Base-by-base conservation (phyloP, 2,888 invertebrate species). In the Cynaeus angustus region DNA sequence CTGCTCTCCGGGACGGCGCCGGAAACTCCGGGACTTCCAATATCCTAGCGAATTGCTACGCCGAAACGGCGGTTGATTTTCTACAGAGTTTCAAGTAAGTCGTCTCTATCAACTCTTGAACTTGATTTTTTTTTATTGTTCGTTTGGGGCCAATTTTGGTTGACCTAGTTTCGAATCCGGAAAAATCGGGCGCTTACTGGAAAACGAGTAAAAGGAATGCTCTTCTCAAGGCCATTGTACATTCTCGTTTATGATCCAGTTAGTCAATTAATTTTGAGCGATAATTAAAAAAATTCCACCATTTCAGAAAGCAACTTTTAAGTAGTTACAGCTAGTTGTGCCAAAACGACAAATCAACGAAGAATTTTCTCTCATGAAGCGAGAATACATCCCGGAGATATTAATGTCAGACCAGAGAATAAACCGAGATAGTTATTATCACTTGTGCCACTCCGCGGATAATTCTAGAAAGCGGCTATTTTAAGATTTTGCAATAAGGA, bases 381-480 rank as follows among this genome's bases (percentile, higher is more conserved):
- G 33, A 33, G 21, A 21, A 7, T 7, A 33, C 33, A n/a, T 30
- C 38, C 13, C 21, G 33, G 46, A 8, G 59, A 59, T 46, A 26
- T 59, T 14, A 46, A 50, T 30, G 50, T n/a, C 65, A 14, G 53
- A 21, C 16, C 43, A 55, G 21, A 33, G 10, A 26, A 52, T 65
- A 46, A 41, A 26, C 46, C 16, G 46, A 61, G 48, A 61, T 33
- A 28, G 48, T 48, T 48, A 48, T 48, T 26, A 26, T 52, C 10
- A 14, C 50, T 33, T 33, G 7, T 37, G 14, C 58, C 46, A 21
- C 30, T 64, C 9, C 28, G 12, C 62, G 43, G 66, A 21, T 61
- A 72, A 58, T 71, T 68, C 71, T 75, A 75, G 75, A 75, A 75
- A 75, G 75, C 72, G 53, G 56, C 72, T 73, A 68, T 72, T 72